Conservation (phyloP, 1,140 invertebrate species). For the Tetramorium alpestre region DNA sequence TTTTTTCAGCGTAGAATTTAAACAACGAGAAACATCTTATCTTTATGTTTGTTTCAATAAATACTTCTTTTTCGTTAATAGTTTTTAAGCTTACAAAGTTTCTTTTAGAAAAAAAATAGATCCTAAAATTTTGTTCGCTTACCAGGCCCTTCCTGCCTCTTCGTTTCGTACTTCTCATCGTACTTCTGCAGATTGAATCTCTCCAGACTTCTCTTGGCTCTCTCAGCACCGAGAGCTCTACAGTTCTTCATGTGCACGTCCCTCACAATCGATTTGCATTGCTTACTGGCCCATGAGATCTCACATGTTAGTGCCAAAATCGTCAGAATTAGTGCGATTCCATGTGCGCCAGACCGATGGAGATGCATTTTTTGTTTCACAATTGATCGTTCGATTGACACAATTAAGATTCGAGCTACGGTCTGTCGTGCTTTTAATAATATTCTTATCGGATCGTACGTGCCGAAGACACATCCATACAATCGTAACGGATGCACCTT, state of each 20-base stretch:
- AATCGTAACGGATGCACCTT: constrained; percentile 31
- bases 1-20: too few relatives aligned
- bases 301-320: neutral
- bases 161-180: neutral
- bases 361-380: neutral
- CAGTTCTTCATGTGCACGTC: constrained; percentile 25
- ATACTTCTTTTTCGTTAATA: neutral
- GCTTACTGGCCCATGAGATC: constrained; percentile 7
- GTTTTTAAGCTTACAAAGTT: neutral
- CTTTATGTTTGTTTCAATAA: neutral
- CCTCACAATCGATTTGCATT: constrained; percentile 35
- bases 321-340: neutral
- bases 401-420: neutral
- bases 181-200: constrained; percentile 22
- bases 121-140: neutral
- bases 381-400: neutral
- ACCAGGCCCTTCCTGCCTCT: neutral
- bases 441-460: constrained; percentile 63
- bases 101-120: neutral
- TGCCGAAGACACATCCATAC: constrained; percentile 34
- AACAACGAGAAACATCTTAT: neutral
- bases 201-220: constrained; percentile 21
- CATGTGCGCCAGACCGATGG: neutral
- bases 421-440: constrained; percentile 63
- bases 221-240: neutral